These are phyloP conservation scores for Pogonocichla stellata DNA, from an alignment of 2,113 vertebrate species.

Conservation along the genomic window DNA sequence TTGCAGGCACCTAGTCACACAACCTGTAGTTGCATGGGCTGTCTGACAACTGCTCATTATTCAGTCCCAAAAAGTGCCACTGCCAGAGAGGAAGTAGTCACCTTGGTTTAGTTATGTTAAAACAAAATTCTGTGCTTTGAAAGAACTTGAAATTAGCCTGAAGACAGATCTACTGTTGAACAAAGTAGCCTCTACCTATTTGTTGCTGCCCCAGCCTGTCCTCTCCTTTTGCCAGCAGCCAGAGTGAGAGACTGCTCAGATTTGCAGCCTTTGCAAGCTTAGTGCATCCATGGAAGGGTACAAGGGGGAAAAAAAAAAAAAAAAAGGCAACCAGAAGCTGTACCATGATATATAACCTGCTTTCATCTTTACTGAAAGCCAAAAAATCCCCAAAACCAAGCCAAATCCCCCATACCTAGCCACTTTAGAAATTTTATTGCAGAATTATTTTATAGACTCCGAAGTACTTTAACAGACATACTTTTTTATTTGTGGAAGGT, in stretches of 20 bases:
- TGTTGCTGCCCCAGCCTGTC: not conserved
- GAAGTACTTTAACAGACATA: not conserved
- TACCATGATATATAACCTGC: not conserved
- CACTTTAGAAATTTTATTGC: not conserved
- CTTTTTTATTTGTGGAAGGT: not conserved
- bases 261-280: not conserved
- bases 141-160: not conserved
- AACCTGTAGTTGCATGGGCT: not conserved
- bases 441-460: not conserved
- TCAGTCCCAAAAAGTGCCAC: too few relatives aligned
- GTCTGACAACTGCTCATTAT: rapidly evolving
- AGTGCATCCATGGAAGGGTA: not conserved
- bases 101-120: not conserved
- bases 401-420: not conserved
- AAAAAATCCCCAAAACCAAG: not conserved
- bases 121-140: not conserved
- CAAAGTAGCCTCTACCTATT: not conserved
- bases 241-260: not conserved
- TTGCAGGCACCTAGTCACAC: not conserved
- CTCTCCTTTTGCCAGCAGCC: not conserved
- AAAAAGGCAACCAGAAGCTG: not conserved
- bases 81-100: not conserved
- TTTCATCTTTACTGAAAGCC: not conserved
- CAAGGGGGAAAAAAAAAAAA: rapidly evolving
- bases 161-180: not conserved